Conservation (phyloP, 2,797 vertebrate genomes). For the Sitta carolinensis region DNA sequence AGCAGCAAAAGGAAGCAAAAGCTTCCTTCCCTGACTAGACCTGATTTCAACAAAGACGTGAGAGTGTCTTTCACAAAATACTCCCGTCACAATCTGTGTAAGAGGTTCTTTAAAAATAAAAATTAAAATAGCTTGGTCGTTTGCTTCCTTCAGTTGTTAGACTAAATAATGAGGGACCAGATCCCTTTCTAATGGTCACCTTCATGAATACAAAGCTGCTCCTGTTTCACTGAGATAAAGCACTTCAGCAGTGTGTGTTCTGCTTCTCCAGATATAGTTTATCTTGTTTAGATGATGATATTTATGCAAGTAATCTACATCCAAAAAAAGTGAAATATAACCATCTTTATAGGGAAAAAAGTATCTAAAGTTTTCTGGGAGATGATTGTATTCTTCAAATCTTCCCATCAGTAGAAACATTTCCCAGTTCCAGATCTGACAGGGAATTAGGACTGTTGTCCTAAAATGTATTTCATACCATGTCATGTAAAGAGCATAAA, state of each 20-base stretch:
- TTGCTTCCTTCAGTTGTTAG: constrained; percentile 48
- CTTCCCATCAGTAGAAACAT: neutral
- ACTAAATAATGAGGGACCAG: constrained; percentile 57
- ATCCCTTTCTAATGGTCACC: constrained; percentile 2
- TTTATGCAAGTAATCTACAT: neutral
- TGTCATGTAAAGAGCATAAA: neutral
- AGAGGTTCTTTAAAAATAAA: neutral
- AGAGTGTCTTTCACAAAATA: constrained; percentile 47
- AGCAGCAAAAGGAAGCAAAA: constrained; percentile 75
- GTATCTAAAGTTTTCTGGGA: neutral
- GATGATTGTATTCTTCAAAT: neutral
- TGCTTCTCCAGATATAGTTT: neutral
- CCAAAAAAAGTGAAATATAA: neutral
- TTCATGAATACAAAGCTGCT: constrained; percentile 5
- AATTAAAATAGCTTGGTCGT: neutral
- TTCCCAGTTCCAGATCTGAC: neutral
- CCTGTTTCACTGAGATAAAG: constrained; percentile 4
- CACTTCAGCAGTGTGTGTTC: neutral
- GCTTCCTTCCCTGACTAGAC: constrained; percentile 72
- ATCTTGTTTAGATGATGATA: neutral
- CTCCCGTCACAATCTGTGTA: neutral
- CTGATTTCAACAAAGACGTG: constrained; percentile 20
- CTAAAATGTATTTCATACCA: neutral
- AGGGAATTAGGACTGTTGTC: neutral
- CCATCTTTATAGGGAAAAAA: neutral